Evolutionary conservation across 2,797 vertebrate genomes (phyloP).

Genomic region (Chromis chromis): DNA sequence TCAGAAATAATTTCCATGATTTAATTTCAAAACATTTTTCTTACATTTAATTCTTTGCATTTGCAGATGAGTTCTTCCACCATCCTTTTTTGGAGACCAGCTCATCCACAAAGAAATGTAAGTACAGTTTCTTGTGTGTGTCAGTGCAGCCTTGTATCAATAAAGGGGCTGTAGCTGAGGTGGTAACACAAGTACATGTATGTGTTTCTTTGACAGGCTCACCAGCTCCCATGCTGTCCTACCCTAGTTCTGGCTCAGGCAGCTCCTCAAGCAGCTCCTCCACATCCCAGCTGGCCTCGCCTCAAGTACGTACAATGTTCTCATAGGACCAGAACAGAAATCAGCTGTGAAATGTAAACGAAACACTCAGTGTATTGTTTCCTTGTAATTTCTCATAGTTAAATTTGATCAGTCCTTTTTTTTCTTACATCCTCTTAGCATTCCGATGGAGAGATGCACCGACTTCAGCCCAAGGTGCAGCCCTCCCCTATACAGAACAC

Average conservation of each 20-base stretch:
- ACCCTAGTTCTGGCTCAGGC: constrained; percentile 89
- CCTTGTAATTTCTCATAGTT: background rate
- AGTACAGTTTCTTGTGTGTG: constrained; percentile 56
- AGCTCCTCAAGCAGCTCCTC: constrained; percentile 94
- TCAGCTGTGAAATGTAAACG: constrained; percentile 16
- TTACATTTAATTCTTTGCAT: constrained; percentile 23
- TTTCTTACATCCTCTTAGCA: constrained; percentile 66
- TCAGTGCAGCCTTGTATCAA: background rate
- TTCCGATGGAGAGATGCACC: constrained; percentile 90
- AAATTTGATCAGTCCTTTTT: background rate
- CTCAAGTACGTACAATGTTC: constrained; percentile 84
- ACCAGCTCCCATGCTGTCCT: constrained; percentile 88
- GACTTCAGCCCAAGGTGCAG: constrained; percentile 82
- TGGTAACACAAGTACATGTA: constrained; percentile 13
- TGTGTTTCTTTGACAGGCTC: constrained; percentile 79
- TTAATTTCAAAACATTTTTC: background rate
- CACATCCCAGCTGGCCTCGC: constrained; percentile 91
- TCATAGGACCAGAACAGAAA: background rate
- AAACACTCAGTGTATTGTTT: background rate
- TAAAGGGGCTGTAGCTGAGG: background rate
- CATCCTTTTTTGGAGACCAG: constrained; percentile 93
- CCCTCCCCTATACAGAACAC: constrained; percentile 81
- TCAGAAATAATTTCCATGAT: background rate
- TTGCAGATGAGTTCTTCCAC: constrained; percentile 93
- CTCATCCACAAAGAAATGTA: constrained; percentile 92